These are phyloP conservation scores for Hemicordylus capensis DNA, from an alignment of 2,113 vertebrate species.

Conservation along the genomic window DNA sequence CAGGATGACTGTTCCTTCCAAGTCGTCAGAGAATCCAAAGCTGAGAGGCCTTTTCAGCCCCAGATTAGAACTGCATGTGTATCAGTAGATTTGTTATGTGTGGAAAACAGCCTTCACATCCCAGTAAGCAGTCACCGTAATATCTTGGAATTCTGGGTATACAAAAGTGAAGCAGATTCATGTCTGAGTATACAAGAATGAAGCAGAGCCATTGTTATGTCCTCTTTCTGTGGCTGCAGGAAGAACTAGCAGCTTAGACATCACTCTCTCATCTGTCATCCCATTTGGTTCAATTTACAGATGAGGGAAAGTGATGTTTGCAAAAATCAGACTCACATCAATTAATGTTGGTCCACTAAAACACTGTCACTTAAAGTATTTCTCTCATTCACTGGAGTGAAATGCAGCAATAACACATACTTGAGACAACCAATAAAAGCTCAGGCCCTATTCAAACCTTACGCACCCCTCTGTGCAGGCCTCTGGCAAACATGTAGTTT, in stretches of 20 bases:
- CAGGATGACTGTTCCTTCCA: background rate
- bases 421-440: background rate
- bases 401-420: background rate
- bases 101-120: background rate
- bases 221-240: background rate
- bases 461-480: too few relatives aligned
- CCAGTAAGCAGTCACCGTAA: background rate
- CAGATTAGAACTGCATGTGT: background rate
- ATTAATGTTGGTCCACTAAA: background rate
- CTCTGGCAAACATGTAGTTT: too few relatives aligned
- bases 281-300: background rate
- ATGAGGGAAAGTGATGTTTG: background rate
- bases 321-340: background rate
- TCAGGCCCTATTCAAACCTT: background rate
- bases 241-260: background rate
- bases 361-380: background rate
- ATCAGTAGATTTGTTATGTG: background rate
- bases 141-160: background rate
- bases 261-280: background rate
- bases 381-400: background rate
- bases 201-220: background rate
- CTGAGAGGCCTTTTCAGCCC: accelerated
- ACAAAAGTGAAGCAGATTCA: background rate
- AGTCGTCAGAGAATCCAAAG: accelerated
- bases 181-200: background rate